Evolutionary conservation across 2,113 vertebrate genomes (phyloP), one percentile per base, ranked within the genome.

Genomic region (Xerus inauris): DNA sequence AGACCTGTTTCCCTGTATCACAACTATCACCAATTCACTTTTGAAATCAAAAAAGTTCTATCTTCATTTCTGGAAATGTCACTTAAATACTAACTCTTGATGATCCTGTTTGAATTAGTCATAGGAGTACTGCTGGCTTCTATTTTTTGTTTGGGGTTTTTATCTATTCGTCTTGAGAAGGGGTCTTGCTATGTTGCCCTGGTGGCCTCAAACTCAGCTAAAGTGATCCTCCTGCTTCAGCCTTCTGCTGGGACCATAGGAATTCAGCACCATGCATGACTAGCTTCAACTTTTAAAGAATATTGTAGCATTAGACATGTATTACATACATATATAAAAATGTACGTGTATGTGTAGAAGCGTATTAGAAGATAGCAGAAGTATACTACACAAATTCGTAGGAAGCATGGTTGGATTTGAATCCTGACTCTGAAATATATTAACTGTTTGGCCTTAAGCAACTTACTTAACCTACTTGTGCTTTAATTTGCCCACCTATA

Each of bases 21-120:
- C 88, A 87, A 49, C 88, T 92, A 97, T 82, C 86, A 28, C 38
- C 73, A 57, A 64, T 54, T 77, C 64, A 26, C 88, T 96, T 96
- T 88, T 88, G 72, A 67, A 79, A 96, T 12, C 16, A 85, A 0
- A 0, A 85, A 85, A 97, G 82, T 96, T 64, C 49, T 51, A 2
- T 57, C 59, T 83, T 73, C 0, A 0, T 14, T 16, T 77, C 76
- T 91, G 54, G 79, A 90, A 75, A 47, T 24, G 69, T 38, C 42
- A 73, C n/a, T 93, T 88, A 47, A 86, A 49, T 87, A 84, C 12
- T 19, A 77, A 65, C 76, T 69, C 22, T 82, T 93, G 67, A 87
- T 77, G 30, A 94, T 83, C 73, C 76, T 81, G 59, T 65, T 75
- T 87, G n/a, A 94, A 59, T 73, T 94, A 87, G n/a, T 72, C 35